Conservation (phyloP, 2,888 invertebrate genomes). For the Stratiomys singularior region DNA sequence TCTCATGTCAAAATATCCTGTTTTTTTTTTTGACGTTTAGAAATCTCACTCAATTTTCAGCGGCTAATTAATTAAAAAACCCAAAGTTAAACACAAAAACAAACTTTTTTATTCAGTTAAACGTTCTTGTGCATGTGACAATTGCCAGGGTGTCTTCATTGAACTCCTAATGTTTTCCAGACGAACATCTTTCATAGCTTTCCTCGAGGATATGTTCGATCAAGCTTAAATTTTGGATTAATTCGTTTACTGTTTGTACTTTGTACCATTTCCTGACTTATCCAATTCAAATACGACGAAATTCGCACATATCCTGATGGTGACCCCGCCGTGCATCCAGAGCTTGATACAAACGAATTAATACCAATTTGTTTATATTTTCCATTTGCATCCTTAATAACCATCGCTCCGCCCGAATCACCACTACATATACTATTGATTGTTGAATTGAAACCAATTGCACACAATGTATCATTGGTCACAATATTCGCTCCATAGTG, state of each 20-base stretch:
- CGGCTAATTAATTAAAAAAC: too few species aligned
- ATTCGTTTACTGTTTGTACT: neutral
- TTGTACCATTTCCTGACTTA: constrained; percentile 43
- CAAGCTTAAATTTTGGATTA: neutral
- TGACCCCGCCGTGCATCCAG: constrained; percentile 52
- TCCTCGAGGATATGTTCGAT: too few species aligned
- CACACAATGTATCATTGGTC: constrained; percentile 51
- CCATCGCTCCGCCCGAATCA: constrained; percentile 54
- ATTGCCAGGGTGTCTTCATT: too few species aligned
- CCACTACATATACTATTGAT: constrained; percentile 52
- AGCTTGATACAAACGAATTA: constrained; percentile 52
- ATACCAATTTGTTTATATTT: constrained; percentile 51
- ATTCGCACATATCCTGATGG: constrained; percentile 53
- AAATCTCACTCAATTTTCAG: too few species aligned
- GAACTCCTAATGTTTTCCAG: too few species aligned
- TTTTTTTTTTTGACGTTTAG: too few species aligned
- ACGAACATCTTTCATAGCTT: too few species aligned
- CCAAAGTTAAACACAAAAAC: too few species aligned
- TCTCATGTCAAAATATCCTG: too few species aligned
- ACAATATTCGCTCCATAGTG: constrained; percentile 51
- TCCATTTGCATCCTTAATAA: constrained; percentile 42
- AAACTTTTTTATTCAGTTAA: too few species aligned
- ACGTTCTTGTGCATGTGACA: too few species aligned
- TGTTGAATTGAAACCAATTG: constrained; percentile 44
- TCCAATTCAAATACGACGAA: constrained; percentile 52